Percentiles rank a stretch among this genome's conserved stretches.
phyloP scores from a whole-genome alignment of 2,888 invertebrate genomes.

The Lissocephala sabroskyi region DNA sequence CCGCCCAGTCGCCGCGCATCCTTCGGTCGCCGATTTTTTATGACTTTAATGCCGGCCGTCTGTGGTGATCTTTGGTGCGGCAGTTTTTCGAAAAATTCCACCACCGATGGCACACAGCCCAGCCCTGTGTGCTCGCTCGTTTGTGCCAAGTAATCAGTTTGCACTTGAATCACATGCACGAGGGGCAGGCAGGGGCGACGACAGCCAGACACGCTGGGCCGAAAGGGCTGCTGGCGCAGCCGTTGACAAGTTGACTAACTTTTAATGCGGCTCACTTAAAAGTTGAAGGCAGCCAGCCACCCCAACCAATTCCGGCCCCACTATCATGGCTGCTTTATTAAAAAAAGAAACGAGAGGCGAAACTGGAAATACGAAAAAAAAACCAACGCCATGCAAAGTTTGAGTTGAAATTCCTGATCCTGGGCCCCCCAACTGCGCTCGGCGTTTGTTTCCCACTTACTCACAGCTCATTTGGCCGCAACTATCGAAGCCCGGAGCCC shows the following conservation, averaged over 20 bases:
- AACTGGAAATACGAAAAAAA: too few relatives aligned
- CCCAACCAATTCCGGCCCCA: too few relatives aligned
- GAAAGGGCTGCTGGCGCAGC: conserved; percentile 10
- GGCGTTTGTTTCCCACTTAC: conserved; percentile 10
- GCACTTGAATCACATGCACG: conserved; percentile 19
- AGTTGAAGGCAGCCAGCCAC: conserved; percentile 30
- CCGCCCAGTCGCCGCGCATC: conserved; percentile 20
- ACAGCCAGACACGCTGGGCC: background rate
- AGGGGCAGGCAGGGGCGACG: background rate
- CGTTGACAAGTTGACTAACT: conserved; percentile 54
- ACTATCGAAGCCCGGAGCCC: too few relatives aligned
- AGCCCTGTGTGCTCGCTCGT: too few relatives aligned
- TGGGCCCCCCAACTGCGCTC: background rate
- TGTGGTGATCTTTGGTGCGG: too few relatives aligned
- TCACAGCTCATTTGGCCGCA: conserved; percentile 19
- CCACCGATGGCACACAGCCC: too few relatives aligned
- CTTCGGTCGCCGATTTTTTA: too few relatives aligned
- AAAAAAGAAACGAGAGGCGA: conserved; percentile 19
- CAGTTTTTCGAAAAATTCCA: too few relatives aligned
- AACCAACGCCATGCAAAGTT: too few relatives aligned
- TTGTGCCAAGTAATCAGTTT: conserved; percentile 36
- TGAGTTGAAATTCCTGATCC: too few relatives aligned
- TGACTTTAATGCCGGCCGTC: too few relatives aligned
- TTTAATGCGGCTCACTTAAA: conserved; percentile 56
- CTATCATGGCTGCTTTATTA: conserved; percentile 22